Percentiles rank a stretch among this genome's conserved stretches.
These are phyloP conservation scores for Pocillopora verrucosa DNA, from an alignment of 64 coral and sea anemone species.

Conservation along the genomic window DNA sequence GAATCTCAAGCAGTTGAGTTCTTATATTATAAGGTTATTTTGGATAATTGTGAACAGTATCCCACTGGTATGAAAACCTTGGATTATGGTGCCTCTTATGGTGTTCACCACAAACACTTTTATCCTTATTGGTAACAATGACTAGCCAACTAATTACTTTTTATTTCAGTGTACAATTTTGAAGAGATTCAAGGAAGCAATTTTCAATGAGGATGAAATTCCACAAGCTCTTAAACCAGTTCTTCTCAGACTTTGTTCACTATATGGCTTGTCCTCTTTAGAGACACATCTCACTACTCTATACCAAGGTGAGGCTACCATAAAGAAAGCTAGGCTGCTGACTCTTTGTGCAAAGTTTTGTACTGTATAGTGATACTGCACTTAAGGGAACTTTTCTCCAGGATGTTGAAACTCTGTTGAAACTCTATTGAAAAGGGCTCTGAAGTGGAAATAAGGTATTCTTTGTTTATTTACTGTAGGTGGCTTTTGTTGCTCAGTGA, in stretches of 20 bases:
- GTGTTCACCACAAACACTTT: too few species aligned
- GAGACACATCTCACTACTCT: slow-evolving; percentile 86
- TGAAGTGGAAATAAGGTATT: not conserved
- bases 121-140: too few species aligned
- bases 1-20: not conserved
- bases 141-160: not conserved
- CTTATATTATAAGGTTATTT: not conserved
- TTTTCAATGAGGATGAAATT: slow-evolving; percentile 66
- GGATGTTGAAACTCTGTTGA: too few species aligned
- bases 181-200: slow-evolving; percentile 62
- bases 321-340: not conserved
- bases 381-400: too few species aligned
- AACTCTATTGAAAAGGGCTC: not conserved
- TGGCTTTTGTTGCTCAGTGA: slow-evolving; percentile 78
- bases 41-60: too few species aligned
- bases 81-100: too few species aligned
- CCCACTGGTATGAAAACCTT: too few species aligned
- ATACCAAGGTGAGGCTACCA: slow-evolving; percentile 75
- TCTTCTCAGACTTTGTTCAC: slow-evolving; percentile 77
- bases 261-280: slow-evolving; percentile 91
- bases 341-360: not conserved
- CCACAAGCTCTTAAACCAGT: slow-evolving; percentile 58
- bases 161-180: slow-evolving; percentile 78
- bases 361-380: not conserved
- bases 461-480: slow-evolving; percentile 35